Base-by-base conservation (phyloP, 2,113 vertebrate genomes). In the Microcebus griseorufus region DNA sequence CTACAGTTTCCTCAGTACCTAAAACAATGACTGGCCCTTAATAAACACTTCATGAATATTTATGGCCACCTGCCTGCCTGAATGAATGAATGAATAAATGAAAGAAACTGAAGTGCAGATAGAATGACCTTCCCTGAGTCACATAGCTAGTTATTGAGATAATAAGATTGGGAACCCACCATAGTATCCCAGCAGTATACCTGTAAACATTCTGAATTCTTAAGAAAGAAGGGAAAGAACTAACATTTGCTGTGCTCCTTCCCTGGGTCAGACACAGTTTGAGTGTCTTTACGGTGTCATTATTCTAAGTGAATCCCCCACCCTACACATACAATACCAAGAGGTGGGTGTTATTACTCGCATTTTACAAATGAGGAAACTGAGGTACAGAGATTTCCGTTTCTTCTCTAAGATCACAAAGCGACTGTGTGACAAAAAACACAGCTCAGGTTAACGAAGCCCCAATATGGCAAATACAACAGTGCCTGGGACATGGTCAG, bases 81-180 rank as follows among this genome's bases (percentile, higher is more conserved):
- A 53, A 34, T 62, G 65, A 58, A 84, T 90, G 73, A 92, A 90
- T 96, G 69, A 53, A 39, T 72, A 20, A 94, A 69, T 90, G 73
- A 92, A 90, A 85, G 81, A 96, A 94, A 93, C 10, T 25, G 32
- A 95, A 83, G 60, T 29, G 90, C 25, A 95, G 60, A 91, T 25
- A 75, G 39, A 48, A 12, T 92, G 29, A 80, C 17, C 27, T 93
- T 23, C 39, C 45, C 76, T 42, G 79, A 64, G 5, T 45, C 72
- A 67, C 60, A 79, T 51, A 88, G 37, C 37, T 69, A 78, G 45
- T 80, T 75, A 64, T 12, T 79, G 75, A 92, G 37, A 89, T 64
- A 86, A 76, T 53, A 73, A 73, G 27, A 79, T 95, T 32, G 42
- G 62, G 78, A 95, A 73, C 85, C 17, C 27, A 60, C 37, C 22